Percentiles rank a stretch among this genome's conserved stretches.
Conservation (phyloP, 2,888 invertebrate species). For the Synergus itoensis region DNA sequence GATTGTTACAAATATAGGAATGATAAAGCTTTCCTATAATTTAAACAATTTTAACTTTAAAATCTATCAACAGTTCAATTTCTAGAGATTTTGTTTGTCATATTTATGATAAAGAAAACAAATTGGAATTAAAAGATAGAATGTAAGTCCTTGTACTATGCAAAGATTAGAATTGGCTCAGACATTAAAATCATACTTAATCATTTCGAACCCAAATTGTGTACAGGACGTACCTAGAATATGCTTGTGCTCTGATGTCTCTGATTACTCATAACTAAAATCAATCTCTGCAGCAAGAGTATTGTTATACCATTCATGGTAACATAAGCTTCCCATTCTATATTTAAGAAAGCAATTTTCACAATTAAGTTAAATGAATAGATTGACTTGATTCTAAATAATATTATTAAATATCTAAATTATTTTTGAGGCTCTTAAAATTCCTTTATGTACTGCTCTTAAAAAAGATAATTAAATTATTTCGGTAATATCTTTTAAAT, state of each 20-base stretch:
- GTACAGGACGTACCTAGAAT: neutral
- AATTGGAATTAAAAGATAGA: neutral
- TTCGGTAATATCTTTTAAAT: neutral
- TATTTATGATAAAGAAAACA: neutral
- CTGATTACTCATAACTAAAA: slow-evolving; percentile 16
- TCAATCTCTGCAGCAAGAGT: neutral
- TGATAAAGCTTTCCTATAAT: neutral
- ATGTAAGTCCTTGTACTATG: neutral
- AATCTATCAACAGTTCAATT: neutral
- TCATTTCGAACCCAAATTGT: slow-evolving; percentile 2
- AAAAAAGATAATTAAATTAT: neutral
- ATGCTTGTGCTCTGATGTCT: neutral
- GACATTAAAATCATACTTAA: neutral
- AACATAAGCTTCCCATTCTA: neutral
- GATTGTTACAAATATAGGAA: neutral
- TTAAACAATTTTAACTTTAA: neutral
- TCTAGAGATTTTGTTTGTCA: too few relatives aligned
- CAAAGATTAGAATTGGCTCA: neutral
- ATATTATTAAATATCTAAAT: too few relatives aligned
- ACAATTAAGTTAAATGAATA: neutral
- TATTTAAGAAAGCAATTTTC: neutral
- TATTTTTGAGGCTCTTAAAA: neutral
- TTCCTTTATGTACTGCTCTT: neutral
- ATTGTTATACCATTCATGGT: neutral
- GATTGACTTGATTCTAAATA: too few relatives aligned